Percentiles rank a stretch among this genome's conserved stretches.
phyloP scores from a whole-genome alignment of 2,797 vertebrate species.

The Lepilemur septentrionalis region DNA sequence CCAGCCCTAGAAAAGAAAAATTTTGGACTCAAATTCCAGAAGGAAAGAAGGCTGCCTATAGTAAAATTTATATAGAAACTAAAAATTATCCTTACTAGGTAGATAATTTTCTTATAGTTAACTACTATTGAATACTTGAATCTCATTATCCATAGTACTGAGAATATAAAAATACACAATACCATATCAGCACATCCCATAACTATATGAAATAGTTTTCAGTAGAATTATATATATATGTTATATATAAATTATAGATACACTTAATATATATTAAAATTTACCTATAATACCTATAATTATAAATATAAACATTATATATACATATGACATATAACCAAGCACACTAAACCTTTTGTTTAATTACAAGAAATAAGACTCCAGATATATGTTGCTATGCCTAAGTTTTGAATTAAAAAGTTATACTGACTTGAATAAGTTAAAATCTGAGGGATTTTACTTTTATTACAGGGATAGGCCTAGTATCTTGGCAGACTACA shows the following conservation, averaged over 20 bases:
- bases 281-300: background rate
- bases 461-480: background rate
- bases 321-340: background rate
- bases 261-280: background rate
- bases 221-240: background rate
- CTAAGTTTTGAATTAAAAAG: background rate
- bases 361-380: slow-evolving; percentile 1
- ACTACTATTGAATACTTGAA: slow-evolving; percentile 63
- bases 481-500: background rate
- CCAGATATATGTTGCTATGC: background rate
- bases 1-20: background rate
- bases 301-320: background rate
- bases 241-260: background rate
- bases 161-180: background rate
- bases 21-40: slow-evolving; percentile 42
- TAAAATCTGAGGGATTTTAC: background rate
- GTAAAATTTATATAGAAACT: slow-evolving; percentile 32
- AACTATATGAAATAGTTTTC: background rate
- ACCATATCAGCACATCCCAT: background rate
- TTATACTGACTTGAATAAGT: background rate
- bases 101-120: slow-evolving; percentile 65
- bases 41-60: background rate
- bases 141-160: slow-evolving; percentile 39
- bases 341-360: background rate
- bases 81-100: slow-evolving; percentile 45